Evolutionary conservation across 2,113 vertebrate species (phyloP).

Genomic region (Muscicapa adusta): DNA sequence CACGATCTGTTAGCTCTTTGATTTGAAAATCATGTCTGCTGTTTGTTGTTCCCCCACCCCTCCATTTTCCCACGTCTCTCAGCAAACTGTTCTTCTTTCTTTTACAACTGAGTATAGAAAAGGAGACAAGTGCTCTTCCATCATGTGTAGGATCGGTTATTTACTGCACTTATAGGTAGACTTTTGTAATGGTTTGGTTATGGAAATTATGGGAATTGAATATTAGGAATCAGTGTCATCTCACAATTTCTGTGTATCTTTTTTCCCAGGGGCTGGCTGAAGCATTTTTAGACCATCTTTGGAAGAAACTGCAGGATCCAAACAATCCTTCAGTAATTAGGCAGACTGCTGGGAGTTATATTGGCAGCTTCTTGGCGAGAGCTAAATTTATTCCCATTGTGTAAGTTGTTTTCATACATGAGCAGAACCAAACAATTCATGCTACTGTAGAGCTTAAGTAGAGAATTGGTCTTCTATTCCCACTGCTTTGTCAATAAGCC

Average conservation of each 20-base stretch:
- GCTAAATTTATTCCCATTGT: slow-evolving; percentile 89
- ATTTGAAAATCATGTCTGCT: fast-evolving
- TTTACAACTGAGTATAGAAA: neutral
- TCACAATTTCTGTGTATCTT: neutral
- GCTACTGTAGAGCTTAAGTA: neutral
- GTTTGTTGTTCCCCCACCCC: neutral
- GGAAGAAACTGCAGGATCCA: slow-evolving; percentile 88
- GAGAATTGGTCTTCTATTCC: neutral
- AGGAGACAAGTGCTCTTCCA: neutral
- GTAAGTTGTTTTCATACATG: slow-evolving; percentile 77
- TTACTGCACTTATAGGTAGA: neutral
- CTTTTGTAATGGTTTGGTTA: neutral
- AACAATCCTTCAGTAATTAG: slow-evolving; percentile 87
- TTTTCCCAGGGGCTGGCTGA: slow-evolving; percentile 84
- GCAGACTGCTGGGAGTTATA: slow-evolving; percentile 87
- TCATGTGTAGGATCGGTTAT: neutral
- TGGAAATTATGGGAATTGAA: neutral
- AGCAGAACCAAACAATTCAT: neutral
- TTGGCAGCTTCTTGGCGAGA: slow-evolving; percentile 93
- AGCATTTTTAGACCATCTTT: slow-evolving; percentile 94
- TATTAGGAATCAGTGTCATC: neutral
- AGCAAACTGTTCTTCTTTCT: neutral
- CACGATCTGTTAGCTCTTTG: neutral
- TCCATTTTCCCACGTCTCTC: neutral
- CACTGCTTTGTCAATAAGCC: neutral